These are phyloP conservation scores for Saccostrea echinata DNA, from an alignment of 1,140 invertebrate genomes.

Conservation along the genomic window DNA sequence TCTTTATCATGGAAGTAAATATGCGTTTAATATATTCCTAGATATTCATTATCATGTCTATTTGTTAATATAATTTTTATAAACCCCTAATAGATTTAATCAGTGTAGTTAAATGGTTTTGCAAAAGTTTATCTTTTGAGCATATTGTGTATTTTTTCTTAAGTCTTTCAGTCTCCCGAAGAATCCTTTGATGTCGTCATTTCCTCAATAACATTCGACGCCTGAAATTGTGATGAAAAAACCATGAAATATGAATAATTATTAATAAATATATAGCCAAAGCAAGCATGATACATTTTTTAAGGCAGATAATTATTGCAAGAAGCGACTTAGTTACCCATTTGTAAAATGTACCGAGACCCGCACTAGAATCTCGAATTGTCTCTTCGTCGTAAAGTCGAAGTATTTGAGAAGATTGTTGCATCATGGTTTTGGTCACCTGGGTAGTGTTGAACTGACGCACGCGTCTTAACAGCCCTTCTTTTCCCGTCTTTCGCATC, in stretches of 20 bases:
- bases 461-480: conserved; percentile 49
- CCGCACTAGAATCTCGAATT: conserved; percentile 43
- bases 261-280: no score
- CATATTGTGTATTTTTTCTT: background rate
- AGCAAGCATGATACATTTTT: no score
- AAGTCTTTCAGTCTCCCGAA: background rate
- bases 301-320: no score
- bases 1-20: no score
- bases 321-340: conserved; percentile 43
- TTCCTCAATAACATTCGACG: background rate
- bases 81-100: no score
- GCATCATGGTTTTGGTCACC: background rate
- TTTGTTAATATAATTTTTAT: background rate
- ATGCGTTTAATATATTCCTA: no score
- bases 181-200: background rate
- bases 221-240: background rate
- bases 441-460: conserved; percentile 43
- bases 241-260: no score
- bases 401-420: conserved; percentile 31
- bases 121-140: background rate
- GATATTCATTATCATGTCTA: no score
- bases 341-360: conserved; percentile 53
- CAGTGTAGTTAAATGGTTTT: no score
- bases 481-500: conserved; percentile 45
- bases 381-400: conserved; percentile 39